Evolutionary conservation across 2,797 vertebrate species (phyloP).

Genomic region (Orestias chungarensis): DNA sequence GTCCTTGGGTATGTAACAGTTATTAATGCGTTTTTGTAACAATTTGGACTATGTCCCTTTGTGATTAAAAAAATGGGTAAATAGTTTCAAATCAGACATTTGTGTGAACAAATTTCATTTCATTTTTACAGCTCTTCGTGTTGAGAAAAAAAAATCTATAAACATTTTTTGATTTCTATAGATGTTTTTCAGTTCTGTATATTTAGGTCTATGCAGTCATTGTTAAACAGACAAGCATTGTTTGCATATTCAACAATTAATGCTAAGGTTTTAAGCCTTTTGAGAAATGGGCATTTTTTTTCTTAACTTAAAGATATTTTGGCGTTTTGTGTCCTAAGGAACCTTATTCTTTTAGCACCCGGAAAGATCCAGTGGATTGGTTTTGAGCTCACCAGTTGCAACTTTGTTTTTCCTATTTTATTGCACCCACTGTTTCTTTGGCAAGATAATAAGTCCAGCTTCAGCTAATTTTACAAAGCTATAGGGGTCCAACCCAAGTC

Average conservation of each 20-base stretch:
- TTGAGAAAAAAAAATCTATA: not conserved
- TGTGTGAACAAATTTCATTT: too few relatives aligned
- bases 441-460: not conserved
- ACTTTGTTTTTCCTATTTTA: not conserved
- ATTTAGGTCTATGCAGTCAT: not conserved
- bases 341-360: not conserved
- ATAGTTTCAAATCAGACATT: not conserved
- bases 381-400: not conserved
- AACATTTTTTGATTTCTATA: not conserved
- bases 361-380: not conserved
- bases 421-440: not conserved
- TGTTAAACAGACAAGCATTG: not conserved
- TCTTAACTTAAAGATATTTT: not conserved
- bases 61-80: slow-evolving; percentile 1
- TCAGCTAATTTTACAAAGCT: not conserved
- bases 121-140: not conserved
- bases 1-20: not conserved
- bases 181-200: too few relatives aligned
- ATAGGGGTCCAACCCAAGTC: not conserved
- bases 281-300: not conserved
- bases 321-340: not conserved
- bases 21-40: not conserved
- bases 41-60: not conserved
- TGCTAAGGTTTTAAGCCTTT: not conserved
- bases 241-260: not conserved